Evolutionary conservation across 2,888 invertebrate genomes (phyloP).

Genomic region (Anodontia alba): DNA sequence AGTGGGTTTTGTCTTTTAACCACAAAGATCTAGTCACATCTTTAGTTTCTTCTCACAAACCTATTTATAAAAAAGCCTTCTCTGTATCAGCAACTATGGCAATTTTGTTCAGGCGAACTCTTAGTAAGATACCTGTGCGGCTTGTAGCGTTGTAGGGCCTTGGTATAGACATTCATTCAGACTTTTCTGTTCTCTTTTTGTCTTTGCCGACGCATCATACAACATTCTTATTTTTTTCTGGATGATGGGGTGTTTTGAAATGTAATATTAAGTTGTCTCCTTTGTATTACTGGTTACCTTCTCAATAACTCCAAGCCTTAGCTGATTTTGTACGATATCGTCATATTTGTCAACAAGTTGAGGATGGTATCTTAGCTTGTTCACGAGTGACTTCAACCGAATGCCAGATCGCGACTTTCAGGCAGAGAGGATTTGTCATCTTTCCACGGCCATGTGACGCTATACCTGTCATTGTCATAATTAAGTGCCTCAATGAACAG

Average conservation of each 20-base stretch:
- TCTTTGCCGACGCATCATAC: slow-evolving; percentile 23
- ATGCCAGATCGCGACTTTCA: slow-evolving; percentile 24
- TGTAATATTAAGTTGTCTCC: not conserved
- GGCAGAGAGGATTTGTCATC: slow-evolving; percentile 28
- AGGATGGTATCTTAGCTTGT: slow-evolving; percentile 22
- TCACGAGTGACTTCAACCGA: slow-evolving; percentile 25
- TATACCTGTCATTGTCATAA: slow-evolving; percentile 23
- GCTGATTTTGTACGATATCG: slow-evolving; percentile 16
- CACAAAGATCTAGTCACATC: slow-evolving; percentile 46
- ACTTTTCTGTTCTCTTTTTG: slow-evolving; percentile 14
- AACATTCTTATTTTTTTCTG: not conserved
- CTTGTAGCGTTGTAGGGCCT: slow-evolving; percentile 31
- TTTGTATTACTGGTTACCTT: not conserved
- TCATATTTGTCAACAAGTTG: slow-evolving; percentile 28
- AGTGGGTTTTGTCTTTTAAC: slow-evolving; percentile 32
- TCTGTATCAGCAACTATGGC: not conserved
- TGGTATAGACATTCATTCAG: slow-evolving; percentile 40
- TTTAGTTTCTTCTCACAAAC: slow-evolving; percentile 25
- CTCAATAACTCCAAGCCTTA: slow-evolving; percentile 24
- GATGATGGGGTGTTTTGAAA: not conserved
- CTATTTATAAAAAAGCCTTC: slow-evolving; percentile 38
- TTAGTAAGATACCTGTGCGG: slow-evolving; percentile 21
- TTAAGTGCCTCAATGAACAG: not conserved
- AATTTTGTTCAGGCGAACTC: not conserved
- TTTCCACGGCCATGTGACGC: slow-evolving; percentile 43